Base-by-base conservation (phyloP, 2,888 invertebrate genomes). In the Eupithecia vulgata region DNA sequence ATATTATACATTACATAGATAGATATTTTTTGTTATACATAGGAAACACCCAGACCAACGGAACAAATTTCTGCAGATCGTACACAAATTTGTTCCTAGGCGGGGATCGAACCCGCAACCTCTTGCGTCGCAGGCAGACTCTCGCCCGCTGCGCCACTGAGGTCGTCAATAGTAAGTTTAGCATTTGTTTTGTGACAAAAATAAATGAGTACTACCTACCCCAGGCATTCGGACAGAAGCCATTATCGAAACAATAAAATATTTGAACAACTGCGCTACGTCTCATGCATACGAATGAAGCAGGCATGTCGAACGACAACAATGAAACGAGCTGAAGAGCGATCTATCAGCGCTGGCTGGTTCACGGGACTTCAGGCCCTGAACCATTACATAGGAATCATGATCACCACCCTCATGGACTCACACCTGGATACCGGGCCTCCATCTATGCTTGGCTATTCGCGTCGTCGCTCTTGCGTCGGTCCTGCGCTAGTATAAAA, bases 181-280 rank as follows among this genome's bases (percentile, higher is more conserved):
- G 12, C 17, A n/a, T 17, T 12, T 35, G 37, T 35, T 61, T 35
- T 62, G 35, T 35, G 62, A 35, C 30, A 17, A 62, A 67, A 78
- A 61, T 68, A 69, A 45, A 37, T 30, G 25, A 37, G 48, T 30
- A 30, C 4, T 30, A 30, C 30, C 4, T 30, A 30, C 30, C 30
- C 30, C 71, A 75, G 52, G 8, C 45, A 73, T 71, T 79, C 77
- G 77, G 71, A 71, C 76, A 78, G 57, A 52, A 25, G 68, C 87
- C 87, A 87, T 87, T 86, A 85, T 73, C 57, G 85, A 85, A 87
- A 91, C 91, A 91, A 91, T 91, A 87, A 88, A 87, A 86, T 88
- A 88, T 90, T 59, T 89, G 85, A 80, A 86, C 83, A 79, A 80
- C 79, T 76, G 62, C 62, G 34, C 17, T 72, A 52, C 76, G 72